Base-by-base conservation (phyloP, 2,797 vertebrate genomes). In the Hybognathus amarus region DNA sequence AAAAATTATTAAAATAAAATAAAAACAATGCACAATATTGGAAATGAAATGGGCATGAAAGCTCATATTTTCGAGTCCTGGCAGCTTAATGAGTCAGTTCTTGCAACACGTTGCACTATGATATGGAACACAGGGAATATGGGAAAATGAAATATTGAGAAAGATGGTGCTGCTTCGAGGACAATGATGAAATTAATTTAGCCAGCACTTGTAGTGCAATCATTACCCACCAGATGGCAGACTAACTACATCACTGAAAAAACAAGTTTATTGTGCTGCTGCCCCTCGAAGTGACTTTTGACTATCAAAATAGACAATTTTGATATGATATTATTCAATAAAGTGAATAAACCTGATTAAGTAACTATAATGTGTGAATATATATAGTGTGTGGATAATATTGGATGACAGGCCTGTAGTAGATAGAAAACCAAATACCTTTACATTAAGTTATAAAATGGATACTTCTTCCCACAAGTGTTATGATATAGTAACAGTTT, bases 131-230 rank as follows among this genome's bases (percentile, higher is more conserved):
- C 61, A 63, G 56, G 38, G 38, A 54, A 63, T 45, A 77, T 30
- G 18, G 27, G 36, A 18, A 45, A 56, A 15, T 2, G 22, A 63
- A 61, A 63, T 45, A 45, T 27, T 45, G 75, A 63, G 63, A 78
- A 40, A 77, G 38, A 63, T 12, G 2, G 30, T 66, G 61, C 20
- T 36, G 45, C 22, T 45, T 78, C 5, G 30, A 50, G 45, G 63
- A 17, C 24, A 64, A n/a, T 78, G 18, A 79, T 52, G 77, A 68
- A 80, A 80, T 70, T 6, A 38, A 27, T 12, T 61, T 20, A 18
- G 42, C 9, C 45, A 59, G 52, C 61, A 24, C 15, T n/a, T 80
- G 12, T 45, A 52, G 40, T 83, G 50, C 15, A n/a, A 47, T 70
- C 1, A 20, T 24, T 10, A 27, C 0, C 66, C 82, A 40, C 54